These are phyloP conservation scores for Eunapius fragilis DNA, from an alignment of 37 sponge, comb jelly and placozoan species.

Conservation along the genomic window DNA sequence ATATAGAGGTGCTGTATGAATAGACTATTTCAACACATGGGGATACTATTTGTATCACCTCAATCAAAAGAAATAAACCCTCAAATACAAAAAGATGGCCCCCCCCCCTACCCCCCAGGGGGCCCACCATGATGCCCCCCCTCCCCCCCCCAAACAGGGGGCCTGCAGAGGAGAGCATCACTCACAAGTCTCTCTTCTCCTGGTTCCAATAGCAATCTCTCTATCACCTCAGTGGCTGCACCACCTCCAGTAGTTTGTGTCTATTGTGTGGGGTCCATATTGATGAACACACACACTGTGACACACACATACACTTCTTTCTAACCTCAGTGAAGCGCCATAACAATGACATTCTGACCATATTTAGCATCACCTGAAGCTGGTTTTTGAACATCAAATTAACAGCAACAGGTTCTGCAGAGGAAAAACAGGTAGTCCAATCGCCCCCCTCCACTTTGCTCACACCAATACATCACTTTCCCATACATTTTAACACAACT, in stretches of 20 bases:
- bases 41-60: too few relatives aligned
- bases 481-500: too few relatives aligned
- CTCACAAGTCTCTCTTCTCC: constrained; percentile 39
- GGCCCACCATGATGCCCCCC: too few relatives aligned
- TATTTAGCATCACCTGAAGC: constrained; percentile 33
- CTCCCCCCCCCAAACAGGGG: too few relatives aligned
- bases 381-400: constrained; percentile 68
- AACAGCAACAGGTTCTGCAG: constrained; percentile 62
- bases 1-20: background rate
- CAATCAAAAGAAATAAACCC: too few relatives aligned
- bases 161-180: background rate
- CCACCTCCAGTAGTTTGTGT: background rate
- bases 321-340: constrained; percentile 28
- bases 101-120: too few relatives aligned
- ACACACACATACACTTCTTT: too few relatives aligned
- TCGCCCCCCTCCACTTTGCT: too few relatives aligned
- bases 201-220: constrained; percentile 33
- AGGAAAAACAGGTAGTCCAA: background rate
- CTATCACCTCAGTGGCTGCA: constrained; percentile 37
- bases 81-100: too few relatives aligned
- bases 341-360: constrained; percentile 31
- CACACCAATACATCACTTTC: too few relatives aligned
- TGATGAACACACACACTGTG: constrained; percentile 43
- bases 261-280: too few relatives aligned
- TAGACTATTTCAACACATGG: too few relatives aligned